A percentile compares a stretch with the other conserved stretches of the same genome.
Evolutionary conservation across 2,888 invertebrate species (phyloP).

Genomic region (Gisinianus flammeolus): DNA sequence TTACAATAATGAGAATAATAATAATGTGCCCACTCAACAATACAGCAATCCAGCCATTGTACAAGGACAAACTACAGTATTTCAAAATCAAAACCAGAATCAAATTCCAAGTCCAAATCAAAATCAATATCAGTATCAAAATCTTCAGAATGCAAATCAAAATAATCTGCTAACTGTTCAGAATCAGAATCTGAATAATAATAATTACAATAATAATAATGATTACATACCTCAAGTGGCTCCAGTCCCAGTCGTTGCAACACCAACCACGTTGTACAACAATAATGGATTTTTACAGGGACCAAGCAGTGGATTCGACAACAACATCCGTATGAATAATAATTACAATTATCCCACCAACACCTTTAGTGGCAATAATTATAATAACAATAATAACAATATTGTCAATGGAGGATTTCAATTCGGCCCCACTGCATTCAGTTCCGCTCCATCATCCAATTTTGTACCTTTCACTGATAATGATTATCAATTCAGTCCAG

Average conservation of each 20-base stretch:
- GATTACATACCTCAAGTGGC: background rate
- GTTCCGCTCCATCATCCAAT: background rate
- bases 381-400: background rate
- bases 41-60: background rate
- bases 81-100: background rate
- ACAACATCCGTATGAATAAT: no score
- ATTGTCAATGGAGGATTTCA: background rate
- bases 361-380: background rate
- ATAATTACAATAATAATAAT: background rate
- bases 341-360: background rate
- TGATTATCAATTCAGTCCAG: slow-evolving; percentile 1
- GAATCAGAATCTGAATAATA: background rate
- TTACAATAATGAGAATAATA: background rate
- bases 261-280: background rate
- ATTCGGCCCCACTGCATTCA: background rate
- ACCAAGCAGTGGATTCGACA: no score
- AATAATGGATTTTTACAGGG: no score
- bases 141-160: background rate
- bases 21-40: background rate
- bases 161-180: background rate
- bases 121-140: background rate
- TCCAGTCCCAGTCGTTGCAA: background rate
- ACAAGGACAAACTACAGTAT: background rate
- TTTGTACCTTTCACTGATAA: background rate
- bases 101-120: background rate